Conservation (phyloP, 1,140 invertebrate species). For the Myzus persicae region DNA sequence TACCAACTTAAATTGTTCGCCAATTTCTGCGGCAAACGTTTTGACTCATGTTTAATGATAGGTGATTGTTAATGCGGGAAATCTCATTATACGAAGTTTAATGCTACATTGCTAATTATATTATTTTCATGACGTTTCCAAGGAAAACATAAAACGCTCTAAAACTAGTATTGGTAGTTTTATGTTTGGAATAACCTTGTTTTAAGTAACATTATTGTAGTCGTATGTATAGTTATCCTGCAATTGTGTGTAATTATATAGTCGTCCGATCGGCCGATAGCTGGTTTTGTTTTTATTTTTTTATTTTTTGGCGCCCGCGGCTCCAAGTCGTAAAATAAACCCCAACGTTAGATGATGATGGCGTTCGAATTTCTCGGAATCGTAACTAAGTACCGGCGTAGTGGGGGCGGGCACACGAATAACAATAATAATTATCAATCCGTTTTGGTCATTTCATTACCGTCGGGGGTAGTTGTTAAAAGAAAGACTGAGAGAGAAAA, state of each 20-base stretch:
- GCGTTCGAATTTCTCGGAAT: neutral
- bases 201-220: neutral
- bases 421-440: slow-evolving; percentile 31
- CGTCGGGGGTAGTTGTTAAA: slow-evolving; percentile 27
- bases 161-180: neutral
- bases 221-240: neutral
- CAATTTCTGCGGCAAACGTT: neutral
- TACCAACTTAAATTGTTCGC: neutral
- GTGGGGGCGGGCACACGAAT: neutral
- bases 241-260: slow-evolving; percentile 39
- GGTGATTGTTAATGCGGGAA: neutral
- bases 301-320: slow-evolving; percentile 12
- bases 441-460: slow-evolving; percentile 52
- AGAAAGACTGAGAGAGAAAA: neutral
- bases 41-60: neutral
- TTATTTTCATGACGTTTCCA: neutral
- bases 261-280: neutral
- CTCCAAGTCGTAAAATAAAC: slow-evolving; percentile 22
- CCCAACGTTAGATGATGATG: neutral
- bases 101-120: neutral
- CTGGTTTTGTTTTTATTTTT: neutral
- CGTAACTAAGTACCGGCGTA: neutral
- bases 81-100: neutral
- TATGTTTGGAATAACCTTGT: neutral
- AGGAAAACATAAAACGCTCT: neutral